Evolutionary conservation across 2,113 vertebrate species (phyloP), one percentile per base, ranked within the genome.

Genomic region (Ophiodon elongatus): DNA sequence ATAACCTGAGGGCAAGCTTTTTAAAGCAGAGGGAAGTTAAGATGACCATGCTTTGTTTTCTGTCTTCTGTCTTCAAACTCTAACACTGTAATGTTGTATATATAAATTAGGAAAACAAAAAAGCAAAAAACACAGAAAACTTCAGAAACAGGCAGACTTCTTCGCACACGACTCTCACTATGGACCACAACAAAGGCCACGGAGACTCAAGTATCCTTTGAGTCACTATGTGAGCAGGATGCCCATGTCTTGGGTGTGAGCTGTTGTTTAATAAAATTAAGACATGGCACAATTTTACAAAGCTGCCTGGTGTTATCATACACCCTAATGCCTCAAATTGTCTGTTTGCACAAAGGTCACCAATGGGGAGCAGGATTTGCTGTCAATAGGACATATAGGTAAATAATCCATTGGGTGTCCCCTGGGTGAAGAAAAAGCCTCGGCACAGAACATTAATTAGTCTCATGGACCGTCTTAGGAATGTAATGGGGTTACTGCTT

Each of bases 371-470:
- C 60, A 85, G 90, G 85, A 88, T 80, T 88, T 79, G 83, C 75
- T 92, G 91, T 91, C 93, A 91, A 87, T 90, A 92, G 93, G 85
- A 92, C 89, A 93, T 94, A 93, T 91, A 93, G 92, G 89, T 92
- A 95, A 95, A 95, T 94, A 94, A 96, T 94, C 93, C 91, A 93
- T 92, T 79, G 89, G 76, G 84, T 87, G 77, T 94, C 92, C 88
- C 93, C 43, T 74, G 91, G 85, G 94, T 86, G 75, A 88, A 83
- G 84, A 85, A 83, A 94, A 94, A 94, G 85, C 87, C 86, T 83
- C 35, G 13, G 85, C 92, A 90, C 89, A 94, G 87, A 93, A 91
- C 86, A 94, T 94, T 95, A 95, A 96, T 96, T 95, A 95, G 93
- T 90, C 93, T 94, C 91, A 66, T 91, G 92, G 93, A 94, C 92